Evolutionary conservation across 2,797 vertebrate genomes (phyloP), one percentile per base, ranked within the genome.

Genomic region (Myotis planiceps): DNA sequence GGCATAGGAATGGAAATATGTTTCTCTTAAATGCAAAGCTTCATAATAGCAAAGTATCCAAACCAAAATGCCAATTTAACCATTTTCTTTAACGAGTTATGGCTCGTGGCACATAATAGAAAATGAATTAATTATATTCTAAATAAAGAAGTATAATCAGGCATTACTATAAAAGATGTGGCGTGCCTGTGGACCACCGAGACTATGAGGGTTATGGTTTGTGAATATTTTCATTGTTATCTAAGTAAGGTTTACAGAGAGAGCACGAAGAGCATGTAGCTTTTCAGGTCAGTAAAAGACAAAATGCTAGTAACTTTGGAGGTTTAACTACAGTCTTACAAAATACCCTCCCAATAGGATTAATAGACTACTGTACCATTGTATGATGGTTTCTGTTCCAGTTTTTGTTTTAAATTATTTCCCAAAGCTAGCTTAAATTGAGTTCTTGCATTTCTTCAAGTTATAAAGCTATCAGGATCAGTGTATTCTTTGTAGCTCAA

Each of bases 371-470:
- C 55, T 71, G 42, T 47, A 74, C 47, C 55, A n/a, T 47, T 81
- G 65, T 9, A 68, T 34, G 53, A 66, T 75, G 51, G n/a, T 63
- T 29, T 91, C 96, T 89, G 92, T 94, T 97, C 96, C 90, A 39
- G 37, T 60, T 60, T 42, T 47, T 82, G n/a, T 82, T 88, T 92
- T 78, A 13, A 53, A 95, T 96, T 96, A 96, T 96, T 96, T 97
- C 96, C 88, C 92, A 37, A 32, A 29, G 55, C 5, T 69, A 42
- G 1, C 32, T 47, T 72, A 53, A 42, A 34, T 37, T 93, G 96
- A 88, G 89, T 83, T 94, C 88, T 96, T 96, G 69, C 82, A 51
- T 97, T 97, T 98, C 86, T 97, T 97, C 89, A 92, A 96, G 68
- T 96, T 92, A 95, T 82, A 95, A 97, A 97, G 16, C 60, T 97